Evolutionary conservation across 2,113 vertebrate genomes (phyloP), one percentile per base, ranked within the genome.

Genomic region (Cynocephalus volans): DNA sequence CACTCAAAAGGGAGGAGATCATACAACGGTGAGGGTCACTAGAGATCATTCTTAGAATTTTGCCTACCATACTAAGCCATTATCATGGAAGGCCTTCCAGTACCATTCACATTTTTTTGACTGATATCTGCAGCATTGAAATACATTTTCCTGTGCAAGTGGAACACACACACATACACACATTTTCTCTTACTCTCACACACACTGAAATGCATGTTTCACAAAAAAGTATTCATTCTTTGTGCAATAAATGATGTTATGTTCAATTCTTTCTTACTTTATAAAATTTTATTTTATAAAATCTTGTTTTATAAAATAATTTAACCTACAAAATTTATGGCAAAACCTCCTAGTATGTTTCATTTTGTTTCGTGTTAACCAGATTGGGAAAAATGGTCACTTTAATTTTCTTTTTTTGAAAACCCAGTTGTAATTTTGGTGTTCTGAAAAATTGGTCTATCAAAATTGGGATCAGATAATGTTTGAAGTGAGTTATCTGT

Each of bases 401-500:
- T 88, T 93, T 89, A 45, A 11, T 93, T 45, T 75, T 6, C 11
- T 8, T 8, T 76, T 96, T 90, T 70, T 45, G 26, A 24, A 90
- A 94, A 58, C 1, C 11, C 24, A 50, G 67, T 75, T 93, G 41
- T 72, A 65, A 86, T n/a, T 79, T 45, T 64, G 19, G 8, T 76
- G 28, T 69, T 84, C n/a, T 88, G 26, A 45, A 92, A 96, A 88
- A 41, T 2, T 52, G 31, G 31, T 56, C 33, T 82, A 52, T 62
- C 19, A 86, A 86, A 95, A 83, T 17, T 93, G n/a, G 23, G 14
- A 64, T 79, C 41, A 67, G 8, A 72, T 52, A n/a, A 54, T 15
- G 75, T 92, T 65, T 48, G 41, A 80, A 95, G 17, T 90, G 64
- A 83, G 9, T 76, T 90, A 5, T 85, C 54, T 95, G 19, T 67